Percentiles rank a stretch among this genome's conserved stretches.
phyloP scores from a whole-genome alignment of 2,888 invertebrate species.

The Tachina lurida region DNA sequence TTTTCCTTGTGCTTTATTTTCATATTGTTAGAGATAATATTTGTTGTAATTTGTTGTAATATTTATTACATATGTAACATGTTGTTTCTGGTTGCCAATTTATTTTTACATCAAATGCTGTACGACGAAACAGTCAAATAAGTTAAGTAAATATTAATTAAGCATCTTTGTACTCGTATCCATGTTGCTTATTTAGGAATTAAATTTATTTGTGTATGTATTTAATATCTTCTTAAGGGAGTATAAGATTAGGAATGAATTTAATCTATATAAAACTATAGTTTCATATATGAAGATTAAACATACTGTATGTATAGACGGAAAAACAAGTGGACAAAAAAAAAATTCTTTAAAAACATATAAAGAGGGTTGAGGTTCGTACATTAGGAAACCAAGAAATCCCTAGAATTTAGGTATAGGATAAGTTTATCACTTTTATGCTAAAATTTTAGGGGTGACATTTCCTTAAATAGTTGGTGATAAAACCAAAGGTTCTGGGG shows the following conservation, averaged over 20 bases:
- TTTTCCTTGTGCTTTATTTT: slow-evolving; percentile 64
- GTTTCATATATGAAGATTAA: no score
- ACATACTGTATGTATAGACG: no score
- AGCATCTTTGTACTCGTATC: slow-evolving; percentile 55
- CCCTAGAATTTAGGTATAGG: no score
- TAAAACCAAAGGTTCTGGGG: no score
- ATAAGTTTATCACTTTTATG: no score
- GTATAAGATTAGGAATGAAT: background rate
- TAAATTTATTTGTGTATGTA: slow-evolving; percentile 11
- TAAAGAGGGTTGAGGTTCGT: no score
- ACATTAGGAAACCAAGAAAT: no score
- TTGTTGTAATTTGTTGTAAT: slow-evolving; percentile 48
- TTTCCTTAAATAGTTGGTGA: no score
- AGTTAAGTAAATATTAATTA: slow-evolving; percentile 76
- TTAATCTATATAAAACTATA: background rate
- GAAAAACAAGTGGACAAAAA: no score
- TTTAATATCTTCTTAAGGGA: background rate
- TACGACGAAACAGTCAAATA: slow-evolving; percentile 67
- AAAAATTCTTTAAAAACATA: no score
- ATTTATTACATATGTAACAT: slow-evolving; percentile 51
- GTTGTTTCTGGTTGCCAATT: slow-evolving; percentile 74
- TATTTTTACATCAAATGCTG: slow-evolving; percentile 51
- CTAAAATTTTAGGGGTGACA: no score
- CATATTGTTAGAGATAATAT: slow-evolving; percentile 56
- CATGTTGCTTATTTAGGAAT: slow-evolving; percentile 36